Conservation (phyloP, 2,797 vertebrate species). For the Phoeniculus purpureus region DNA sequence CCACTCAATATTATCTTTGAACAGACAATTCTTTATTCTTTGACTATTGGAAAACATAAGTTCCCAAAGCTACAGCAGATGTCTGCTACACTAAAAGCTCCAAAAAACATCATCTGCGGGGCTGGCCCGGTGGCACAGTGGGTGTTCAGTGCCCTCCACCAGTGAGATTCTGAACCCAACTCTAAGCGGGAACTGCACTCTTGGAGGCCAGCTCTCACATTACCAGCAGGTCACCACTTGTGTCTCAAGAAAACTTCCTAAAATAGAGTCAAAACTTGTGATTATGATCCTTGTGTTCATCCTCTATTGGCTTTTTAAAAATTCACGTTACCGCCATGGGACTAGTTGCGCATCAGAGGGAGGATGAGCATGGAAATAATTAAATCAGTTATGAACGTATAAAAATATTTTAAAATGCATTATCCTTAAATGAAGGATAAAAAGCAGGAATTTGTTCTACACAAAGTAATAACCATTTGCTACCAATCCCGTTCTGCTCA, state of each 20-base stretch:
- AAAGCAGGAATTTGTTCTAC: slow-evolving; percentile 24
- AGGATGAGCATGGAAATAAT: not conserved
- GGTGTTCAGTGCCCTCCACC: not conserved
- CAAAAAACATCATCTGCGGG: slow-evolving; percentile 7
- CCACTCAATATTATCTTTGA: slow-evolving; percentile 73
- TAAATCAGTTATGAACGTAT: not conserved
- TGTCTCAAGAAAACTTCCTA: not conserved
- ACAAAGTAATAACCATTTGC: slow-evolving; percentile 20
- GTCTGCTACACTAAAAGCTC: slow-evolving; percentile 49
- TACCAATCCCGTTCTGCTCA: not conserved
- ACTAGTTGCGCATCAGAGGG: not conserved
- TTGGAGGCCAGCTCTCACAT: not conserved
- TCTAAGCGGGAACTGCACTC: not conserved
- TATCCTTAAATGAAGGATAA: slow-evolving; percentile 50
- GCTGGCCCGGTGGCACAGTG: not conserved
- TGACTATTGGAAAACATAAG: slow-evolving; percentile 68
- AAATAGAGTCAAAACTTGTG: not conserved
- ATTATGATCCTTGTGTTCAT: not conserved
- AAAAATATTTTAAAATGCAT: slow-evolving; percentile 20
- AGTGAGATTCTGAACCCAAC: not conserved
- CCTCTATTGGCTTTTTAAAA: not conserved
- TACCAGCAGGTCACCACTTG: not conserved
- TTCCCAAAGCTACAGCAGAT: slow-evolving; percentile 72
- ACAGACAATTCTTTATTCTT: slow-evolving; percentile 77
- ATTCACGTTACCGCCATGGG: not conserved